Base-by-base conservation (phyloP, 2,113 vertebrate species). In the Sinocyclocheilus anophthalmus region DNA sequence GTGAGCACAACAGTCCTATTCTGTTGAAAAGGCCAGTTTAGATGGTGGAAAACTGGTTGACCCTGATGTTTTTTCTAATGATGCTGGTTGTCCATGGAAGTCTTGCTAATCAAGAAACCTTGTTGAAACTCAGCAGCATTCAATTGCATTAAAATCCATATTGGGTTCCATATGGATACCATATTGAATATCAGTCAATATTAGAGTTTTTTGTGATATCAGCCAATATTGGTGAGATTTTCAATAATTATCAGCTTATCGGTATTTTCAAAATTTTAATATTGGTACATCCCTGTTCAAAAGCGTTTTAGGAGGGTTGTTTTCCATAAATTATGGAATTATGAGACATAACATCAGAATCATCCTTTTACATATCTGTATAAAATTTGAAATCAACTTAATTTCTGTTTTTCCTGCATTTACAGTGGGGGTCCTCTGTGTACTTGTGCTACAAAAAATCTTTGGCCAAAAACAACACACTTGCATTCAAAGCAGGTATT, bases 401-500 rank as follows among this genome's bases (percentile, higher is more conserved):
- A 39, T 39, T 57, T 78, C 22, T 89, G 42, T 86, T n/a, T 80
- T 86, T 84, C 90, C 50, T 87, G 0, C 2, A 77, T 78, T 92
- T 94, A 91, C 92, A 99, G 98, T 99, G 97, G 98, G 98, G 98
- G 37, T 98, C 98, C 77, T 97, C 97, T 2, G 96, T 98, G 2
- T 99, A 98, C 91, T 94, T 99, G 67, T 99, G 98, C 92, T 99
- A 99, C 73, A 99, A 99, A 93, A 99, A 99, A 91, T 99, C 98
- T 53, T 94, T 99, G 95, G 98, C 97, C 90, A 99, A 99, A 95
- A 96, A 96, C 87, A 99, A 99, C 93, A 96, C 97, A 65, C 93
- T 99, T 88, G 97, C 97, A 61, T 99, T 98, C 90, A 99, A 99
- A 98, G 98, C 98, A 94, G 98, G 98, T 99, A 95, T 39, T 79